Percentiles rank a stretch among this genome's conserved stretches.
phyloP scores from a whole-genome alignment of 2,113 vertebrate species.

The Pelecanoides urinatrix region DNA sequence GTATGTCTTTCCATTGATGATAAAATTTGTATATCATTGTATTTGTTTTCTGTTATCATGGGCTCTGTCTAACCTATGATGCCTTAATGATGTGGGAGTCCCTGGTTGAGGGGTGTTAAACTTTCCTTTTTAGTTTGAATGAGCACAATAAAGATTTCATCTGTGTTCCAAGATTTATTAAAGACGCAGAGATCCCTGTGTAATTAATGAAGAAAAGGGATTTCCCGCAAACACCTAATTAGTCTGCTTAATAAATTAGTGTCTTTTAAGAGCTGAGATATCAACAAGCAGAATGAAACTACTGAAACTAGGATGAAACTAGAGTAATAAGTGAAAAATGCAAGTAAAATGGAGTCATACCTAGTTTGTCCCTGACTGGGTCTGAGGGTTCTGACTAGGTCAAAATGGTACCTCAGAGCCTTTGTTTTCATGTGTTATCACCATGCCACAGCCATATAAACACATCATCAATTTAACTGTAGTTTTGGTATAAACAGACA shows the following conservation, averaged over 20 bases:
- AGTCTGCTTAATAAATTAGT: background rate
- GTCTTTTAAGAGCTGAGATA: background rate
- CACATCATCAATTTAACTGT: background rate
- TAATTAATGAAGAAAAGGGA: background rate
- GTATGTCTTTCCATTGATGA: background rate
- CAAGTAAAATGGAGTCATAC: background rate
- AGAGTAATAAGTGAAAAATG: background rate
- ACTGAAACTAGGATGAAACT: background rate
- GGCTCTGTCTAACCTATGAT: background rate
- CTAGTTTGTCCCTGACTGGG: background rate
- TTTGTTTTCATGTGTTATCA: background rate
- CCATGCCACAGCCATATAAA: background rate
- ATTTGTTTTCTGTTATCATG: background rate
- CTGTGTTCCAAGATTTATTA: background rate
- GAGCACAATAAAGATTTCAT: background rate
- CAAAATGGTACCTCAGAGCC: background rate
- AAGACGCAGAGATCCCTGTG: background rate
- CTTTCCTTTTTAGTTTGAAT: background rate
- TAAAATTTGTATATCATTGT: background rate
- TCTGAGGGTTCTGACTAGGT: background rate
- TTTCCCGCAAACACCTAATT: background rate
- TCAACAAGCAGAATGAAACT: background rate
- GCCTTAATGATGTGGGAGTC: background rate
- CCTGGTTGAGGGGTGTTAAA: background rate
- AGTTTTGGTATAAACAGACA: background rate